Base-by-base conservation (phyloP, 2,113 vertebrate species). In the Ageneiosus marmoratus region DNA sequence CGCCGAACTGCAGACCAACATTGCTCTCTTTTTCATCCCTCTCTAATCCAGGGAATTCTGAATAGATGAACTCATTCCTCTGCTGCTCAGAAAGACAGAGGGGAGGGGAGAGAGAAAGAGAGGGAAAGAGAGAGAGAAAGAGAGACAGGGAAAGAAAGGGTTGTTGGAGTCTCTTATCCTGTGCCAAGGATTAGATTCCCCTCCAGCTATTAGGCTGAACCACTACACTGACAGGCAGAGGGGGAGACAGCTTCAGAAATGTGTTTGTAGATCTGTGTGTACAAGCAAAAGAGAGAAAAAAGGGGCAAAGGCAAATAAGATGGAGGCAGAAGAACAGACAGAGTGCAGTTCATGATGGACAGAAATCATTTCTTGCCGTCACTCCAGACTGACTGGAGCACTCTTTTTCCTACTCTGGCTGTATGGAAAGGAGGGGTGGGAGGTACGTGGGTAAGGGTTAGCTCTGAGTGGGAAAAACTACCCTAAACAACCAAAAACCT, bases 151-250 rank as follows among this genome's bases (percentile, higher is more conserved):
- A 62, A 83, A 84, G 75, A 81, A 78, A 88, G 87, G 89, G 86
- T 77, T 89, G 90, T 88, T 0, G 81, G 83, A 82, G 86, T 74
- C 75, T 93, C 91, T 95, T 83, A 94, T 93, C 92, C 91, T 88
- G 85, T 94, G 91, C 92, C 92, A 95, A 94, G 92, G 86, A 92
- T 94, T 92, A 90, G 89, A 90, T 92, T 94, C 84, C 89, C 92
- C 89, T 91, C 89, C 91, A 94, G 93, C 94, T 89, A 90, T 94
- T 91, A 94, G 94, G 91, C 91, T 91, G 85, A 90, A 94, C 92
- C 94, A 94, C 91, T 92, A 88, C 24, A 86, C 86, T 87, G 90
- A 90, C 90, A 87, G 86, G 83, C 87, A 81, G 88, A 90, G 93
- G 91, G 84, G 77, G 80, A 69, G 78, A 80, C 56, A 62, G 76